A percentile compares a stretch with the other conserved stretches of the same genome.
These are phyloP conservation scores for Bombus fervidus DNA, from an alignment of 1,140 invertebrate species.

Conservation along the genomic window DNA sequence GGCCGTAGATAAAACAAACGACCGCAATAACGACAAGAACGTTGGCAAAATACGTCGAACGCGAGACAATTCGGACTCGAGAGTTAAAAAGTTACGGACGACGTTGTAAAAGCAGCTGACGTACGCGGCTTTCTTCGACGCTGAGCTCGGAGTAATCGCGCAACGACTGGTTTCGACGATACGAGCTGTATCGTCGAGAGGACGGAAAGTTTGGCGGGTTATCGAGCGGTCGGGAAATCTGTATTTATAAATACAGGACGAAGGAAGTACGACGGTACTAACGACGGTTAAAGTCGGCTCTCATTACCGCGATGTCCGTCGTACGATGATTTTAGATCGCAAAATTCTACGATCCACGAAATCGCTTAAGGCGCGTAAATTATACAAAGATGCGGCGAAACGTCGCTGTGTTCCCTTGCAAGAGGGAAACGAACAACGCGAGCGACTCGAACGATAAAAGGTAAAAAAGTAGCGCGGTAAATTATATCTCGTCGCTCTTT, in stretches of 20 bases:
- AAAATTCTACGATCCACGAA: too few species aligned
- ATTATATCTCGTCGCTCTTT: too few species aligned
- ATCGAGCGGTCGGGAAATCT: conserved; percentile 15
- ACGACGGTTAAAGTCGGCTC: neutral
- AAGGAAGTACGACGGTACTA: conserved; percentile 22
- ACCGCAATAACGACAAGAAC: too few species aligned
- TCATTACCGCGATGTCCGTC: neutral
- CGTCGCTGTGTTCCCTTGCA: rapidly evolving
- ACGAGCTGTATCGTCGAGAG: neutral
- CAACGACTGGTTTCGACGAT: neutral
- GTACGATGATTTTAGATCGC: rapidly evolving
- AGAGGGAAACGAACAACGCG: too few species aligned
- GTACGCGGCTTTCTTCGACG: neutral
- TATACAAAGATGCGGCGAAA: rapidly evolving
- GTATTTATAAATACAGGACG: conserved; percentile 32
- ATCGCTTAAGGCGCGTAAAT: too few species aligned
- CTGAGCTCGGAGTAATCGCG: neutral
- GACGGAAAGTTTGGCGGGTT: conserved; percentile 27
- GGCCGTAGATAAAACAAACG: too few species aligned
- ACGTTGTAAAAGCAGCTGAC: too few species aligned
- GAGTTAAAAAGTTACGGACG: too few species aligned
- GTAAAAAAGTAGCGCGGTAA: rapidly evolving
- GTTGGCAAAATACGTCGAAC: too few species aligned
- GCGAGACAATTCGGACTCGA: too few species aligned
- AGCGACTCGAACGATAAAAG: rapidly evolving